Evolutionary conservation across 2,797 vertebrate genomes (phyloP), one percentile per base, ranked within the genome.

Genomic region (Cichlasoma orientale): DNA sequence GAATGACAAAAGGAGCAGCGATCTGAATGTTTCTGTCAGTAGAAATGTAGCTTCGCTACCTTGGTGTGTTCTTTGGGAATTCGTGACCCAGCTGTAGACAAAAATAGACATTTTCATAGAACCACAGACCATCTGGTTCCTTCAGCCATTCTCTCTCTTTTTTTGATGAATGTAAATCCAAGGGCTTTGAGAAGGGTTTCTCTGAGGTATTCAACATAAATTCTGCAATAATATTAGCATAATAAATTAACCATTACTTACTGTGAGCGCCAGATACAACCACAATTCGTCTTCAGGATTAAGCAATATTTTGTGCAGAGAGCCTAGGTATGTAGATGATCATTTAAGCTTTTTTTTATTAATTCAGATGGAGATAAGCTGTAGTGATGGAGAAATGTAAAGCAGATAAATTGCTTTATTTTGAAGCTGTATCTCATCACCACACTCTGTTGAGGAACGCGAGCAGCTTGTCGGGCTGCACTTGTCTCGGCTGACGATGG

Each of bases 11-110:
- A 54, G 53, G 19, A 82, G 53, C 21, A 41, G 9, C 70, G 25
- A 78, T 78, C 57, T 66, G 71, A 83, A 56, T 54, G 70, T 25
- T 27, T 74, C 77, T 53, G 56, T 86, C 84, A 84, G 74, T 72
- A 56, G 70, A 84, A 86, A 78, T 73, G 70, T 36, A 77, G 52
- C 68, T 86, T 74, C 55, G 59, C 78, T 54, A 29, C 55, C 56
- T 75, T 16, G 18, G 41, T 68, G 63, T 29, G 18, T 44, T 50
- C 63, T 77, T 36, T 80, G 76, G 79, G 86, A 69, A 78, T 83
- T 77, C 44, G 61, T 76, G 63, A 27, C 44, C 63, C 63, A 50
- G 63, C 63, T 50, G 75, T 53, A 41, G 55, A 88, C 52, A 55
- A 82, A 76, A 77, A 70, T 68, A 68, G 63, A 50, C 25, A 1